These are phyloP conservation scores for Oscarella lobularis DNA, from an alignment of 37 sponge, comb jelly and placozoan genomes.

Conservation along the genomic window DNA sequence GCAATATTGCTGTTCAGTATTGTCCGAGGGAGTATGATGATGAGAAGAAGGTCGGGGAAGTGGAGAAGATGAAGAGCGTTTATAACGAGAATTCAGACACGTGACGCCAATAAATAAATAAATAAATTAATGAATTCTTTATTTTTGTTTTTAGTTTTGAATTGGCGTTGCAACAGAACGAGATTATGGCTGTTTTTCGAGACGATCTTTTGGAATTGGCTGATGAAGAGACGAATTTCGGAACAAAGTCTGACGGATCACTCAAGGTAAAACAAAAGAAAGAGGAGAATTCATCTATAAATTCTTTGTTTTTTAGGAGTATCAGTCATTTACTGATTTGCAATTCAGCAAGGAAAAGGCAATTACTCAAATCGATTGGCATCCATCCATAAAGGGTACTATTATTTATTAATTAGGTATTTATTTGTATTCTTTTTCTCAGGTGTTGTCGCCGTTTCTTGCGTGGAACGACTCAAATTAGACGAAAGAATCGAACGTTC, in stretches of 20 bases:
- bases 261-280: conserved; percentile 30
- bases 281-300: background rate
- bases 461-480: conserved; percentile 63
- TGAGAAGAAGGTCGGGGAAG: no score
- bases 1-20: conserved; percentile 70
- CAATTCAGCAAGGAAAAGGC: conserved; percentile 89
- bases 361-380: conserved; percentile 92
- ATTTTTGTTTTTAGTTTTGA: conserved; percentile 66
- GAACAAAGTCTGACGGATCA: conserved; percentile 68
- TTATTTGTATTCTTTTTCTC: background rate
- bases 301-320: conserved; percentile 77
- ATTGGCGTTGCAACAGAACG: conserved; percentile 80
- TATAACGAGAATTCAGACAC: no score
- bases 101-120: no score
- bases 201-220: conserved; percentile 69
- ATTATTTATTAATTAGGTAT: background rate
- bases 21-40: no score
- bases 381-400: conserved; percentile 86
- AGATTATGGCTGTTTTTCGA: conserved; percentile 75
- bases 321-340: conserved; percentile 97
- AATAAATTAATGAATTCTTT: no score
- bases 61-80: no score
- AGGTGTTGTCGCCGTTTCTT: conserved; percentile 92
- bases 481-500: conserved; percentile 84
- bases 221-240: conserved; percentile 66